A percentile compares a stretch with the other conserved stretches of the same genome.
These are phyloP conservation scores for Drosophila nigritarsus DNA, from an alignment of 2,888 invertebrate species.

Conservation along the genomic window DNA sequence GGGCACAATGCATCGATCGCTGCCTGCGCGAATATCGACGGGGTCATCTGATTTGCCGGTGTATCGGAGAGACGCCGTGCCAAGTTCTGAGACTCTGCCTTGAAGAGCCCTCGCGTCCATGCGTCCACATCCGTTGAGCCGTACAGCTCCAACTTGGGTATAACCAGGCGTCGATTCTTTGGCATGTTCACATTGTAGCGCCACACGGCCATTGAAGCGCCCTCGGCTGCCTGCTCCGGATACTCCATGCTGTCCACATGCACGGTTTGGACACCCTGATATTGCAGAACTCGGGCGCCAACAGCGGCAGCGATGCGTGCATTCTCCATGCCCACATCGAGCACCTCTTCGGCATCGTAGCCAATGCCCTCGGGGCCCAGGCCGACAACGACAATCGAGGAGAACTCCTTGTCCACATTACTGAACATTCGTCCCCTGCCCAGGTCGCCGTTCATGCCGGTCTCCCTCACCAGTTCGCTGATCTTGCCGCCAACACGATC, in stretches of 20 bases:
- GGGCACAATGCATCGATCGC: constrained; percentile 88
- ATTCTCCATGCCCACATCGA: constrained; percentile 89
- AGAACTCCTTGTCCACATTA: constrained; percentile 63
- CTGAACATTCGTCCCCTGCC: constrained; percentile 56
- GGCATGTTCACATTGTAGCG: constrained; percentile 87
- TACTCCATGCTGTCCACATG: constrained; percentile 88
- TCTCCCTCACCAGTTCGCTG: constrained; percentile 82
- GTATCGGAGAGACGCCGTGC: constrained; percentile 89
- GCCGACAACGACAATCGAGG: constrained; percentile 87
- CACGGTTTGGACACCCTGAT: constrained; percentile 86
- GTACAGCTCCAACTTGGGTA: constrained; percentile 86
- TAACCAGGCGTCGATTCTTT: constrained; percentile 83
- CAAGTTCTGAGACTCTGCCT: constrained; percentile 91
- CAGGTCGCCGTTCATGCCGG: constrained; percentile 38
- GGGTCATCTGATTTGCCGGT: constrained; percentile 91
- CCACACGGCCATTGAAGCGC: constrained; percentile 87
- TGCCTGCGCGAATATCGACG: constrained; percentile 89
- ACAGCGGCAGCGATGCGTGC: constrained; percentile 88
- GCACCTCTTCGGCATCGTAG: constrained; percentile 87
- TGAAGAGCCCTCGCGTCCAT: constrained; percentile 89
- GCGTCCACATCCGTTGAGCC: constrained; percentile 86
- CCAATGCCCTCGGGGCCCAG: constrained; percentile 87
- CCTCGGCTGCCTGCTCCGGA: constrained; percentile 89
- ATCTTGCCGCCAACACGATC: constrained; percentile 84
- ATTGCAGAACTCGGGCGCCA: constrained; percentile 85